Evolutionary conservation across 2,888 invertebrate genomes (phyloP).

Genomic region (Mimumesa dahlbomi): DNA sequence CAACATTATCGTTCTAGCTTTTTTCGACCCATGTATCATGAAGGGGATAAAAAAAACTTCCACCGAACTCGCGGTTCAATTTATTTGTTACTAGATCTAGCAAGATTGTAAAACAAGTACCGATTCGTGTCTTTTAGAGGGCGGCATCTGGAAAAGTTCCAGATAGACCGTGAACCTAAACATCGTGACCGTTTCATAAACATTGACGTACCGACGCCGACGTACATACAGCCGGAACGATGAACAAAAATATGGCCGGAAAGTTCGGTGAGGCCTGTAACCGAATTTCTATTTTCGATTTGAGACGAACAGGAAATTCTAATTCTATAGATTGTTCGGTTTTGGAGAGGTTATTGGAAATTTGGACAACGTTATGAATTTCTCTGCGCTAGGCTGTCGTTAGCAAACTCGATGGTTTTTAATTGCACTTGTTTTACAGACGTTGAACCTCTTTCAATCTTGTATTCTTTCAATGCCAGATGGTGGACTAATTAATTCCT

Average conservation of each 20-base stretch:
- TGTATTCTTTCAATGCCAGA: slow-evolving; percentile 19
- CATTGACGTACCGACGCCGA: slow-evolving; percentile 29
- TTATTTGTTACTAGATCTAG: too few relatives aligned
- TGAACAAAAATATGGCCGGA: background rate
- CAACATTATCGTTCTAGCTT: slow-evolving; percentile 18
- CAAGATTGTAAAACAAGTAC: too few relatives aligned
- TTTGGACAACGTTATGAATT: too few relatives aligned
- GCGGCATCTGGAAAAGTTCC: slow-evolving; percentile 26
- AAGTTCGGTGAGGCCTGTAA: background rate
- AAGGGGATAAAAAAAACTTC: background rate
- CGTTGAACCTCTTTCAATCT: background rate
- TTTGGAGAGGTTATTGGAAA: too few relatives aligned
- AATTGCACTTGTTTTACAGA: too few relatives aligned
- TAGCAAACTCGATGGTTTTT: too few relatives aligned
- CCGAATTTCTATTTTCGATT: too few relatives aligned
- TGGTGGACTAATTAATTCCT: slow-evolving; percentile 53
- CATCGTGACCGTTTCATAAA: slow-evolving; percentile 33
- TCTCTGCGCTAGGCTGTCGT: too few relatives aligned
- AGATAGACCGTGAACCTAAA: slow-evolving; percentile 31
- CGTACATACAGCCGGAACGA: slow-evolving; percentile 22
- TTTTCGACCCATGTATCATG: background rate
- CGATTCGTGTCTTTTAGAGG: slow-evolving; percentile 23
- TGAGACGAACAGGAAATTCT: too few relatives aligned
- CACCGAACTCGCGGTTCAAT: slow-evolving; percentile 25
- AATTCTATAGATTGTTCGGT: too few relatives aligned